Evolutionary conservation across 2,888 invertebrate genomes (phyloP).

Genomic region (Dichetophora obliterata): DNA sequence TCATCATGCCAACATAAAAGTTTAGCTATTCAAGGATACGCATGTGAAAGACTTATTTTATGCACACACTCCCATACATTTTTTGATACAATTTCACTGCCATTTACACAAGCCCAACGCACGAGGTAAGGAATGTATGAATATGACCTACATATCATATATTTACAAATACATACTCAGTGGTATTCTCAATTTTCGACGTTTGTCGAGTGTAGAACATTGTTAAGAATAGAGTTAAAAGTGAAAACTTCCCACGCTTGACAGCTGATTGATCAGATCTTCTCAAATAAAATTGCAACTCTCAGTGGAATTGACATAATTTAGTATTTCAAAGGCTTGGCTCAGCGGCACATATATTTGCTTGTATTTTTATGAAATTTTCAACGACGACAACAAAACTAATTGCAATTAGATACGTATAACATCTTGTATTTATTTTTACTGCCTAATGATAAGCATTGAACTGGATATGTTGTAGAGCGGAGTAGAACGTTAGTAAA

Average conservation of each 20-base stretch:
- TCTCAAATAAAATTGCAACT: neutral
- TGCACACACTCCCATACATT: neutral
- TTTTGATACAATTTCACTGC: neutral
- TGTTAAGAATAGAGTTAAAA: neutral
- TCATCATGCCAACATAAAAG: neutral
- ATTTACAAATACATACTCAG: neutral
- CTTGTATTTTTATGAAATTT: neutral
- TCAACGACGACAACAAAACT: too few species aligned
- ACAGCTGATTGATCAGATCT: conserved; percentile 48
- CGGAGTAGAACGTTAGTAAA: too few species aligned
- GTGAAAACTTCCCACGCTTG: conserved; percentile 52
- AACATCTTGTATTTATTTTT: too few species aligned
- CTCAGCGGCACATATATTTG: neutral
- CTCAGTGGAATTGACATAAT: conserved; percentile 14
- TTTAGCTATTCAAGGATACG: neutral
- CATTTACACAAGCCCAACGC: neutral
- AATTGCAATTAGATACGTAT: too few species aligned
- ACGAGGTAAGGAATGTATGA: neutral
- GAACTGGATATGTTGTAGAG: too few species aligned
- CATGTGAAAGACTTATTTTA: neutral
- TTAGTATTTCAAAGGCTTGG: conserved; percentile 1
- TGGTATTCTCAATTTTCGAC: conserved; percentile 1
- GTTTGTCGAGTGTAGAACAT: neutral
- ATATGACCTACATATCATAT: neutral
- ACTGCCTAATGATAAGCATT: too few species aligned